Evolutionary conservation across 2,888 invertebrate genomes (phyloP), one percentile per base, ranked within the genome.

Genomic region (Eutolmus rufibarbis): DNA sequence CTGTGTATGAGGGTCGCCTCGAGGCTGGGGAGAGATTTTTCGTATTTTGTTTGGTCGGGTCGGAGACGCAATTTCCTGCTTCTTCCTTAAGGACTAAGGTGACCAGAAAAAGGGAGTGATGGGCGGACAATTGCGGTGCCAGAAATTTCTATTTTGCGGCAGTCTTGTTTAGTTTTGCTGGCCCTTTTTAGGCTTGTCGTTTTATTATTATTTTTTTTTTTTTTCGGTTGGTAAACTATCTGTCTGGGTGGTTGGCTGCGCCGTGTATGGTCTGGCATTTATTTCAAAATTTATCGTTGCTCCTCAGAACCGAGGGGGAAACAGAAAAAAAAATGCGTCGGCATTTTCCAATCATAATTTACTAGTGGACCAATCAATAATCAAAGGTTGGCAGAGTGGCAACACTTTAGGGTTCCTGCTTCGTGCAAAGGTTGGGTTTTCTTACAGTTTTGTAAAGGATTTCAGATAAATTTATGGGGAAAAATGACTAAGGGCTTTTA

Each of bases 31-130:
- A 66, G 37, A 66, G 40, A 66, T 66, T 84, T 84, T 84, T 66
- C 66, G 66, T 84, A 40, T 84, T 84, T 66, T 84, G 82, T 84
- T 57, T 84, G 82, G 82, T 37, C 82, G 82, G 66, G 74, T 23
- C 85, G 74, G 51, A 74, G 74, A 74, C 85, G 85, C 74, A 85
- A 85, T 85, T 85, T 85, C 85, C 85, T 82, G 82, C 57, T 82
- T n/a, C 66, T 82, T 82, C 82, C 57, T 82, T 57, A 51, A 34
- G 34, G 34, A 34, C 34, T 34, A 34, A 82, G 66, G 82, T 82
- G 79, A 79, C 79, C 79, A 79, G 51, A 82, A 34, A n/a, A 51
- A 82, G 51, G 79, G 76, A 76, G 66, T 66, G 66, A 66, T 76
- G 76, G 37, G 76, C 78, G 43, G 16, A 79, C 51, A 79, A 79